These are phyloP conservation scores for Pelusios castaneus DNA, from an alignment of 2,113 vertebrate genomes.

Conservation along the genomic window DNA sequence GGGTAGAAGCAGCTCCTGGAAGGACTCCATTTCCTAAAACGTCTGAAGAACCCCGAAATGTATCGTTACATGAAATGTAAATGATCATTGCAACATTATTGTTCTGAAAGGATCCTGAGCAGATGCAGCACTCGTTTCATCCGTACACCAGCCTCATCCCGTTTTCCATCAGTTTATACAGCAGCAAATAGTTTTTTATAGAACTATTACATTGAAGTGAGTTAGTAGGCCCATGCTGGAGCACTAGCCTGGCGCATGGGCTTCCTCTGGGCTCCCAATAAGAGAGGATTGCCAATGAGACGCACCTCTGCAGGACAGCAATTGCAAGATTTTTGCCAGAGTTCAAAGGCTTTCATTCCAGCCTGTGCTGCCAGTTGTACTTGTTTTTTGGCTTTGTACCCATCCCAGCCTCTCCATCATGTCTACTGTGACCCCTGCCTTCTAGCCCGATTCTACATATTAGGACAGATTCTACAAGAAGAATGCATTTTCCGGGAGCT, in stretches of 20 bases:
- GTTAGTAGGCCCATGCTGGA: background rate
- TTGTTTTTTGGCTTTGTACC: background rate
- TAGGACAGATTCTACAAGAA: conserved; percentile 60
- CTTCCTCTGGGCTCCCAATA: background rate
- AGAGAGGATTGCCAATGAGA: background rate
- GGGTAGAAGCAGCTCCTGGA: background rate
- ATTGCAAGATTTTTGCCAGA: accelerated
- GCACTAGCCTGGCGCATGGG: background rate
- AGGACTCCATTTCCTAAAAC: background rate
- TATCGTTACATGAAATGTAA: background rate
- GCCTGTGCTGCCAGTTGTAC: background rate
- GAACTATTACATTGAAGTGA: background rate
- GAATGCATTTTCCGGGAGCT: conserved; percentile 55
- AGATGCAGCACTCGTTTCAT: conserved; percentile 22
- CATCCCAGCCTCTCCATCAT: conserved; percentile 25
- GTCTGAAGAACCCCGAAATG: background rate
- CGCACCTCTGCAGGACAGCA: background rate
- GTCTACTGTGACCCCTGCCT: background rate
- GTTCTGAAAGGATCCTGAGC: conserved; percentile 16
- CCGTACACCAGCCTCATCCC: background rate
- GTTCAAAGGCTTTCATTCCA: accelerated
- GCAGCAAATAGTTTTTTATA: conserved; percentile 41
- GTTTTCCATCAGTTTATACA: conserved; percentile 53
- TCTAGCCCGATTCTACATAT: conserved; percentile 25
- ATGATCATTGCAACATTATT: conserved; percentile 5